Base-by-base conservation (phyloP, 2,888 invertebrate species). In the Eupithecia dodoneata region DNA sequence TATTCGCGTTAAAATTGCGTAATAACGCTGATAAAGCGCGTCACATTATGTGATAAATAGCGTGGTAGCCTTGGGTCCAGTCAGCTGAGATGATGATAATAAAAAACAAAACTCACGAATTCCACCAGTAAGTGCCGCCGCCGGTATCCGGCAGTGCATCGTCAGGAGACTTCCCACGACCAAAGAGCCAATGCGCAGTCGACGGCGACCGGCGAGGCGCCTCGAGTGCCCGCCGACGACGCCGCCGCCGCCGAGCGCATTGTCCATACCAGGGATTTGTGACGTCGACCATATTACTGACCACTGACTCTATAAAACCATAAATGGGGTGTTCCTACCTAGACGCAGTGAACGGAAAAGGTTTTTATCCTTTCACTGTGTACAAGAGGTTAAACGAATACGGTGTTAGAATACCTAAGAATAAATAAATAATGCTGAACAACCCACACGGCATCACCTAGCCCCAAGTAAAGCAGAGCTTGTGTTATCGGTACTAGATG, bases 241-340 rank as follows among this genome's bases (percentile, higher is more conserved):
- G 81, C 59, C 65, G 70, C 76, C 76, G 76, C 75, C 82, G 76
- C 90, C 88, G 41, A 88, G 84, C 45, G 90, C 91, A 63, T 87
- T 87, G 83, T 91, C 92, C 91, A 92, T 90, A 63, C 87, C 90
- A 49, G 92, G 90, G 65, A 94, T 85, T 77, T 92, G 84, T 3
- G 86, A 80, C 65, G 94, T 94, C 76, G 94, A 94, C 92, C 93
- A 92, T 79, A 91, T 86, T 79, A 89, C 86, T 63, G 94, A 94
- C 90, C 90, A 93, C 59, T 93, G 88, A 80, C 91, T 92, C 84
- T 91, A 44, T 63, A 69, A 66, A 69, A 42, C 44, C 66, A 66
- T 66, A 15, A 42, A 30, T 9, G 30, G 10, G 10, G 63, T 63
- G 55, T 9, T 30, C 30, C 30, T 30, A 30, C 30, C 30, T 30